Percentiles rank a stretch among this genome's conserved stretches.
phyloP scores from a whole-genome alignment of 1,140 invertebrate genomes.

The Sarcophaga bullata region DNA sequence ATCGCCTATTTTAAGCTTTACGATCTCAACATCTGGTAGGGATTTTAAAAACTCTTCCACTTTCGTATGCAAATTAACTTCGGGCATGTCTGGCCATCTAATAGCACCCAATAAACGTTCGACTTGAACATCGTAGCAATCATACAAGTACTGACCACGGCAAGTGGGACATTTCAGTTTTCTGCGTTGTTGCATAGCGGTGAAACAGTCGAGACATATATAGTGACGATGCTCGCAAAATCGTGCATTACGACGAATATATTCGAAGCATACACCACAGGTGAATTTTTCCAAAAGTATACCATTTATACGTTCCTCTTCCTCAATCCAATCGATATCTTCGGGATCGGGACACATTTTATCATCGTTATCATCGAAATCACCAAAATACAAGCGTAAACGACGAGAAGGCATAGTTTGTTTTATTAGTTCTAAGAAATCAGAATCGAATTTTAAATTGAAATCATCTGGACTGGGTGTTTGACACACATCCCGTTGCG shows the following conservation, averaged over 20 bases:
- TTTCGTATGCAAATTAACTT: background rate
- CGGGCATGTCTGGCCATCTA: background rate
- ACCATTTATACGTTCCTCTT: background rate
- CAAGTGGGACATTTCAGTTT: slow-evolving; percentile 36
- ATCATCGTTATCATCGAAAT: background rate
- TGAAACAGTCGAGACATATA: slow-evolving; percentile 31
- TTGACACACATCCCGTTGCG: background rate
- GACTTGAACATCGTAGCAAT: slow-evolving; percentile 6
- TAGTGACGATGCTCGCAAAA: slow-evolving; percentile 39
- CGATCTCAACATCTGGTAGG: too few relatives aligned
- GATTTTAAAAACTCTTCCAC: background rate
- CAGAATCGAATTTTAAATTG: background rate
- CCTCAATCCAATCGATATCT: background rate
- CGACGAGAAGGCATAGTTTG: background rate
- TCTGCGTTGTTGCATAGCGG: background rate
- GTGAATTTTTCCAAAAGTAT: background rate
- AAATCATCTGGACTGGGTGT: background rate
- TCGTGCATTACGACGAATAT: slow-evolving; percentile 27
- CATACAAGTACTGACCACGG: slow-evolving; percentile 35
- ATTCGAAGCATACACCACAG: slow-evolving; percentile 36
- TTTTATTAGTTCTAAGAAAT: background rate
- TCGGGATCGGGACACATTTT: background rate
- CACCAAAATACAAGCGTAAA: slow-evolving; percentile 25
- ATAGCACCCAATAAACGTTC: background rate
- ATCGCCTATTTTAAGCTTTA: too few relatives aligned